Evolutionary conservation across 2,113 vertebrate genomes (phyloP).

Genomic region (Castor canadensis): DNA sequence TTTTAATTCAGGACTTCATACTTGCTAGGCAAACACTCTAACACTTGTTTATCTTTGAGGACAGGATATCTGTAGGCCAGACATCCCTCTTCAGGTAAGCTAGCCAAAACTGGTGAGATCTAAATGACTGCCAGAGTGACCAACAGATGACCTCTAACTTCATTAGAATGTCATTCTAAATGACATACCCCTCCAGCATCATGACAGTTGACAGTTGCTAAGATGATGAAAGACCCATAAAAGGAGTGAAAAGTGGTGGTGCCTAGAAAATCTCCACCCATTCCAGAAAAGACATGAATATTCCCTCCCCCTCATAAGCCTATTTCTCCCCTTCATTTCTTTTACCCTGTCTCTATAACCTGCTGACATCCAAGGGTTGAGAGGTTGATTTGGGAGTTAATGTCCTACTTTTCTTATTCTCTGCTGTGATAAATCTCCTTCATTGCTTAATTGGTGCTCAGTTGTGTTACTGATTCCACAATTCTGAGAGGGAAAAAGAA

Average conservation of each 20-base stretch:
- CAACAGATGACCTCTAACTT: not conserved
- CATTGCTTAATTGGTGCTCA: too few species aligned
- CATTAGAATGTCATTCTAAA: not conserved
- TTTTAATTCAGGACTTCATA: too few species aligned
- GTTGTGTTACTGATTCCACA: not conserved
- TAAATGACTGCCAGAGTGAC: not conserved
- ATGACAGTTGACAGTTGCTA: not conserved
- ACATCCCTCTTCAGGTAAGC: too few species aligned
- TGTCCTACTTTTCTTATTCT: too few species aligned
- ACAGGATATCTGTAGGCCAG: too few species aligned
- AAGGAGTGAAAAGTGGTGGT: not conserved
- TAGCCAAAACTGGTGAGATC: not conserved
- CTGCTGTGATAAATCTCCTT: too few species aligned
- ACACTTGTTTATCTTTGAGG: too few species aligned
- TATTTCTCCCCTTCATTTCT: not conserved
- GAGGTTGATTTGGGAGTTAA: not conserved
- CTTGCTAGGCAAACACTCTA: too few species aligned
- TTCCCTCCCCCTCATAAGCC: not conserved
- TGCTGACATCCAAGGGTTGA: not conserved
- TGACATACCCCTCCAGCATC: too few species aligned
- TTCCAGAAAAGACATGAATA: too few species aligned
- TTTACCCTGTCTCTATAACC: not conserved
- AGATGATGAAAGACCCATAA: not conserved
- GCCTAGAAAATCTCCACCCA: not conserved
- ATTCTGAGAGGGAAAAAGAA: not conserved